Evolutionary conservation across 2,888 invertebrate species (phyloP).

Genomic region (Odontomyia ornata): DNA sequence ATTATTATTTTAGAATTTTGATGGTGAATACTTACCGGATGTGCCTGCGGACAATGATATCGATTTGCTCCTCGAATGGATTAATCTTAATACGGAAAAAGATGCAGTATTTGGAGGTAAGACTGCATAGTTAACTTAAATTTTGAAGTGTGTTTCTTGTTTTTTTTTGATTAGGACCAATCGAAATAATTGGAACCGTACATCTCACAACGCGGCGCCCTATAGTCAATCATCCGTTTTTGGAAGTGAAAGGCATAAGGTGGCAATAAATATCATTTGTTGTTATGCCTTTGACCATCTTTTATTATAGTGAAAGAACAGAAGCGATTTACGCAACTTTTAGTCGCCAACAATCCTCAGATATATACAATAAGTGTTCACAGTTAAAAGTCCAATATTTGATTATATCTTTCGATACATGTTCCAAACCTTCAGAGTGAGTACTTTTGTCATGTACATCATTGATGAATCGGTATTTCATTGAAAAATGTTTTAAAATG

Average conservation of each 20-base stretch:
- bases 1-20: slow-evolving; percentile 56
- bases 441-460: too few species aligned
- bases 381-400: slow-evolving; percentile 77
- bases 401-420: slow-evolving; percentile 76
- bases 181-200: slow-evolving; percentile 85
- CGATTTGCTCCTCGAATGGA: slow-evolving; percentile 83
- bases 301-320: slow-evolving; percentile 74
- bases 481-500: too few species aligned
- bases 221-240: slow-evolving; percentile 87
- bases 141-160: background rate
- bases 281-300: slow-evolving; percentile 47
- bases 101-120: slow-evolving; percentile 76
- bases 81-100: slow-evolving; percentile 70
- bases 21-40: slow-evolving; percentile 65
- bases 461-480: too few species aligned
- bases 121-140: background rate
- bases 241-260: slow-evolving; percentile 83
- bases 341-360: slow-evolving; percentile 75
- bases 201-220: slow-evolving; percentile 80
- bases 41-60: slow-evolving; percentile 77
- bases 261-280: slow-evolving; percentile 55
- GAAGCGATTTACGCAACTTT: slow-evolving; percentile 82
- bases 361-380: slow-evolving; percentile 74
- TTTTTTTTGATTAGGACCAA: slow-evolving; percentile 69
- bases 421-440: slow-evolving; percentile 72